Evolutionary conservation across 2,888 invertebrate species (phyloP).

Genomic region (Plusia festucae): DNA sequence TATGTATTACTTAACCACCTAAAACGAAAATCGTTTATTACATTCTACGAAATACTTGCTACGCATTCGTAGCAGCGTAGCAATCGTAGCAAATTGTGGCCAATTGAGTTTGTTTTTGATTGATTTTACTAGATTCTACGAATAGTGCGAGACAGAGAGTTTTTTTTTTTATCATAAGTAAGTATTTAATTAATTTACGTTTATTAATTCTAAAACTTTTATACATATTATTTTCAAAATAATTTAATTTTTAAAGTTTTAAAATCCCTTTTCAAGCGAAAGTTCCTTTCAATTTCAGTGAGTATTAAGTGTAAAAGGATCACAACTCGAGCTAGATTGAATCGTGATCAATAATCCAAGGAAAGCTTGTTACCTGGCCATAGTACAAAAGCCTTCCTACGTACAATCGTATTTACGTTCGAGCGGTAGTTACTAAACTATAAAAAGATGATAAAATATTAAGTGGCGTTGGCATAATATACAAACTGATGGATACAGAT

Average conservation of each 20-base stretch:
- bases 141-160: no score
- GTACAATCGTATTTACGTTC: not conserved
- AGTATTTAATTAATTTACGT: no score
- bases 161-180: no score
- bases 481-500: no score
- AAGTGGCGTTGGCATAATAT: no score
- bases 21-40: slow-evolving; percentile 1
- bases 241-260: no score
- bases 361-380: not conserved
- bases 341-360: not conserved
- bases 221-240: no score
- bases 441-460: not conserved
- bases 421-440: not conserved
- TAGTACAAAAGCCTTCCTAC: not conserved
- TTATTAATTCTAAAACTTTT: no score
- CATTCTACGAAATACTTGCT: not conserved
- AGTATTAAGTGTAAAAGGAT: not conserved
- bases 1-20: not conserved
- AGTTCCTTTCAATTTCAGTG: not conserved
- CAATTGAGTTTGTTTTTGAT: not conserved
- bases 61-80: not conserved
- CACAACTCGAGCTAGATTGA: not conserved
- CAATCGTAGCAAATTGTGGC: not conserved
- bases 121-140: not conserved
- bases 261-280: not conserved